A percentile compares a stretch with the other conserved stretches of the same genome.
Conservation (phyloP, 2,888 invertebrate genomes). For the Norana najaformis region DNA sequence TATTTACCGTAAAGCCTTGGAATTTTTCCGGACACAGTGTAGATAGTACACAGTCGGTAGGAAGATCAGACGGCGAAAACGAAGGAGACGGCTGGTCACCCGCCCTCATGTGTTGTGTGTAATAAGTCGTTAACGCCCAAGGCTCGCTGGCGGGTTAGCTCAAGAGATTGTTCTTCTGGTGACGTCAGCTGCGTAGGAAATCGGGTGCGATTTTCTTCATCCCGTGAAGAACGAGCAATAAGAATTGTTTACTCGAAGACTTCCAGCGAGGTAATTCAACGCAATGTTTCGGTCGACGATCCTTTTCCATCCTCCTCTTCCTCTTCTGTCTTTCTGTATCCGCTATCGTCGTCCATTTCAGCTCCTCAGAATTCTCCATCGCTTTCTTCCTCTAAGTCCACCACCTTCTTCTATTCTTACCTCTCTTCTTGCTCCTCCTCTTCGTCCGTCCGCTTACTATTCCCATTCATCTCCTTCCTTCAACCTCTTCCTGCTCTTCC, state of each 20-base stretch:
- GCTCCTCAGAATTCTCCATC: conserved; percentile 31
- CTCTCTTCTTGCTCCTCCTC: background rate
- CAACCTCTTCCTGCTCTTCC: background rate
- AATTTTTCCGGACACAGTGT: too few relatives aligned
- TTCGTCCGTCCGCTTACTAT: background rate
- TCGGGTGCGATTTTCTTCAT: background rate
- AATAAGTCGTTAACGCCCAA: too few relatives aligned
- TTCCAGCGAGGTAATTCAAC: background rate
- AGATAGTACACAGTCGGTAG: too few relatives aligned
- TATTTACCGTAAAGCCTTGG: too few relatives aligned
- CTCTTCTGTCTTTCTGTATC: background rate
- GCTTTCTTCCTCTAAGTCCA: background rate
- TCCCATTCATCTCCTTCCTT: background rate
- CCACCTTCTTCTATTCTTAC: too few relatives aligned
- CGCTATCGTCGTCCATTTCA: background rate
- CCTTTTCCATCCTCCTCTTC: background rate
- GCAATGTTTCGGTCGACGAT: background rate
- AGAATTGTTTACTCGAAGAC: background rate
- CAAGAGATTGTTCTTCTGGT: too few relatives aligned
- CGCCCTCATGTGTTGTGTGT: too few relatives aligned
- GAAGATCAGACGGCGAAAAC: too few relatives aligned
- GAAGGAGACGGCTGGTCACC: too few relatives aligned
- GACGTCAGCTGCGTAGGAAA: background rate
- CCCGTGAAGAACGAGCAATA: background rate
- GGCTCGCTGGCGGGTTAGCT: too few relatives aligned